A percentile compares a stretch with the other conserved stretches of the same genome.
These are phyloP conservation scores for Leiothrix lutea DNA, from an alignment of 2,113 vertebrate species.

Conservation along the genomic window DNA sequence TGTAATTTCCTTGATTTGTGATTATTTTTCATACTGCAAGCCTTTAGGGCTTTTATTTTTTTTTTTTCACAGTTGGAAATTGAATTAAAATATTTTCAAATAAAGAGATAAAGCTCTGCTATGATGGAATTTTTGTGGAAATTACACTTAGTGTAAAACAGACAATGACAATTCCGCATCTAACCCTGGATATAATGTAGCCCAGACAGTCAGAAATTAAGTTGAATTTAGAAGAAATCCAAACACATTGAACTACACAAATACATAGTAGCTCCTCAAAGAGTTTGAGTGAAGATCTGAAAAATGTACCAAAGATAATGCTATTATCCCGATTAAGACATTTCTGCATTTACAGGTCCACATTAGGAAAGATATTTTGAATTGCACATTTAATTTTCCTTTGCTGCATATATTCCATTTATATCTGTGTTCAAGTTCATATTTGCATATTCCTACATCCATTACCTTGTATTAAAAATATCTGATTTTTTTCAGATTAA, in stretches of 20 bases:
- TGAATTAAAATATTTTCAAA: background rate
- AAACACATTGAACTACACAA: background rate
- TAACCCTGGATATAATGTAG: background rate
- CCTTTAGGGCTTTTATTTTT: background rate
- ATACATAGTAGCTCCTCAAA: background rate
- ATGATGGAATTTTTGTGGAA: background rate
- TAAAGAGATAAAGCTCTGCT: background rate
- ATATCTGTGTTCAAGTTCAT: background rate
- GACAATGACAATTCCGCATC: background rate
- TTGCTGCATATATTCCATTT: background rate
- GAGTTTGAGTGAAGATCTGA: background rate
- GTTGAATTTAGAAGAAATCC: background rate
- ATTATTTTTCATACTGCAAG: background rate
- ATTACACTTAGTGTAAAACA: background rate
- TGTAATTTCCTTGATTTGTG: background rate
- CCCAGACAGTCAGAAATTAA: background rate
- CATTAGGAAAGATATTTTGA: background rate
- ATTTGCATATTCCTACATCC: background rate
- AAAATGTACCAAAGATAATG: background rate
- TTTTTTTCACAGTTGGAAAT: background rate
- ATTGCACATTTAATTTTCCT: background rate
- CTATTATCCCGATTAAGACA: background rate
- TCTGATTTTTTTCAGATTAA: background rate
- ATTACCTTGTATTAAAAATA: background rate
- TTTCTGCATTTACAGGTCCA: background rate